Percentiles rank a stretch among this genome's conserved stretches.
Conservation (phyloP, 2,113 vertebrate genomes). For the Chauna torquata region DNA sequence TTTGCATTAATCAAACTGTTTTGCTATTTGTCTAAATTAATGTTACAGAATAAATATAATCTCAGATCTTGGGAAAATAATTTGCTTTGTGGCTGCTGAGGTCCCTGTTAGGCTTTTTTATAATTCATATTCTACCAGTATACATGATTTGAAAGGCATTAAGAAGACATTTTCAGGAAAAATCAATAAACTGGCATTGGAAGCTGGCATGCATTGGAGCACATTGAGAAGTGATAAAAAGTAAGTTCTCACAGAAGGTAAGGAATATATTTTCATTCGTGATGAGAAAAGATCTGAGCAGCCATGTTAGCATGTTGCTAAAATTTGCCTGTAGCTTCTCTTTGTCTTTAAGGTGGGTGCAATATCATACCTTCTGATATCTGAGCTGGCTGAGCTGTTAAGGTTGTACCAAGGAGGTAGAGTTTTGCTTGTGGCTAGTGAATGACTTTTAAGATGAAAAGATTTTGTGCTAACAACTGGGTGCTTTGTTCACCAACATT, state of each 20-base stretch:
- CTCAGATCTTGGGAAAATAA: not conserved
- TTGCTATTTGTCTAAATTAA: not conserved
- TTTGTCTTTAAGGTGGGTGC: not conserved
- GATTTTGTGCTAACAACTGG: not conserved
- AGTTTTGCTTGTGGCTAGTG: not conserved
- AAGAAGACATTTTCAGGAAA: not conserved
- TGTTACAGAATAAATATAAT: not conserved
- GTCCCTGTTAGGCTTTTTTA: not conserved
- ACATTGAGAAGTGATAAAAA: not conserved
- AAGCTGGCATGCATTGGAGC: not conserved
- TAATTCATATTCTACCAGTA: not conserved
- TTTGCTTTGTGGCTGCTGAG: not conserved
- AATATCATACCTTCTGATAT: not conserved
- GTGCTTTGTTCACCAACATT: not conserved
- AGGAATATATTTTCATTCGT: not conserved
- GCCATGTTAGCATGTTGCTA: not conserved
- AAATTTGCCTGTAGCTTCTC: not conserved
- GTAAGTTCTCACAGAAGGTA: not conserved
- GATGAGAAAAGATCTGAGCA: not conserved
- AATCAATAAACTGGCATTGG: not conserved
- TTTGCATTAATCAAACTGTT: not conserved
- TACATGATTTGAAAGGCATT: not conserved
- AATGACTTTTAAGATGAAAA: not conserved
- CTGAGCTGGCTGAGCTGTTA: not conserved
- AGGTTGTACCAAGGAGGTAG: not conserved